Conservation (phyloP, 2,113 vertebrate genomes). For the Thamnaconus septentrionalis region DNA sequence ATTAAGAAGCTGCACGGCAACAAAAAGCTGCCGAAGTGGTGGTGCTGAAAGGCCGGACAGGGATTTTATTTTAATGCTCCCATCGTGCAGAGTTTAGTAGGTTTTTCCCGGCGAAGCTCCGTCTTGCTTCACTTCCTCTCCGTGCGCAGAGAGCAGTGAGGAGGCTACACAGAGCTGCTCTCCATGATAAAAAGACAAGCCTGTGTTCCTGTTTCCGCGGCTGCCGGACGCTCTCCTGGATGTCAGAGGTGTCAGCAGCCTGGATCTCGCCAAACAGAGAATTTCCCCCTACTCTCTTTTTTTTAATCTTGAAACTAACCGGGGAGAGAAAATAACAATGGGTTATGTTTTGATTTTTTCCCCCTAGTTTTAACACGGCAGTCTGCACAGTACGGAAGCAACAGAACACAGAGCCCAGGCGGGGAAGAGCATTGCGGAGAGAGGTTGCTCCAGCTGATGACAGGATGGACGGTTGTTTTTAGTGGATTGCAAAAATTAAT, state of each 20-base stretch:
- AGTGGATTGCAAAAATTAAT: no score
- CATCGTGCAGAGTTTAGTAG: slow-evolving; percentile 42
- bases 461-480: no score
- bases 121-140: slow-evolving; percentile 29
- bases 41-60: slow-evolving; percentile 33
- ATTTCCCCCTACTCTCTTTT: slow-evolving; percentile 6
- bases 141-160: slow-evolving; percentile 25
- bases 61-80: slow-evolving; percentile 26
- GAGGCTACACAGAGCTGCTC: slow-evolving; percentile 31
- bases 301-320: no score
- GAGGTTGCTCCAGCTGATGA: no score
- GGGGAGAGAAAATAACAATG: no score
- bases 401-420: no score
- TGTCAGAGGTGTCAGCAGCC: slow-evolving; percentile 37
- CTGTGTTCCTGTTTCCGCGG: slow-evolving; percentile 15
- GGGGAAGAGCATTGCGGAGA: no score
- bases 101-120: slow-evolving; percentile 42
- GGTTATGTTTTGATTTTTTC: no score
- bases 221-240: slow-evolving; percentile 16
- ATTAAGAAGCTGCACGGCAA: slow-evolving; percentile 31
- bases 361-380: no score
- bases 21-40: slow-evolving; percentile 34
- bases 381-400: no score
- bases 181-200: slow-evolving; percentile 26
- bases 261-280: slow-evolving; percentile 21